A percentile compares a stretch with the other conserved stretches of the same genome.
Conservation (phyloP, 1,140 invertebrate genomes). For the Leptoteleia sp. region DNA sequence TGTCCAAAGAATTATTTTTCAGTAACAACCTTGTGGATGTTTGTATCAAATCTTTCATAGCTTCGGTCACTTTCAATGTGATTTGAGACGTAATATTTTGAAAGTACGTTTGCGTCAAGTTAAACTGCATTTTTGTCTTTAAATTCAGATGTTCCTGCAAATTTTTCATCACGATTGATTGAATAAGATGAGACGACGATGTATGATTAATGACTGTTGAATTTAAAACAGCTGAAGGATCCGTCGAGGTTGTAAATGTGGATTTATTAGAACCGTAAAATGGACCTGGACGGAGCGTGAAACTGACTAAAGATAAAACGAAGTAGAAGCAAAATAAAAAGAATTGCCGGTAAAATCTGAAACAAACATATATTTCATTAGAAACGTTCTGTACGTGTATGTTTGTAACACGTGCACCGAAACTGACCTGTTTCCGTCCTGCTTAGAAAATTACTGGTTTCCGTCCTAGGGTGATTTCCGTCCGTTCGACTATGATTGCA, state of each 20-base stretch:
- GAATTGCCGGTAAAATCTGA: conserved; percentile 95
- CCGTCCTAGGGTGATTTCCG: too few relatives aligned
- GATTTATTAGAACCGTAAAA: conserved; percentile 31
- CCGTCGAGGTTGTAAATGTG: conserved; percentile 2
- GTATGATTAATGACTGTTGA: conserved; percentile 26
- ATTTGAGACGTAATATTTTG: conserved; percentile 69
- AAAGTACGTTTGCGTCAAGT: conserved; percentile 58
- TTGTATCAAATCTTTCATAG: conserved; percentile 30
- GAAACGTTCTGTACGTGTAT: too few relatives aligned
- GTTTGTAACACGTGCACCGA: too few relatives aligned
- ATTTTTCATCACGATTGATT: conserved; percentile 66
- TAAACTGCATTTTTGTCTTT: conserved; percentile 57
- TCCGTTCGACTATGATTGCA: too few relatives aligned
- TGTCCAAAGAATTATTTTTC: too few relatives aligned
- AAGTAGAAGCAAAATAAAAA: conserved; percentile 95
- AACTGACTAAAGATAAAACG: conserved; percentile 91
- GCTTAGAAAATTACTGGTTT: too few relatives aligned
- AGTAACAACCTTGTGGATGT: background rate
- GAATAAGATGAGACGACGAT: conserved; percentile 23
- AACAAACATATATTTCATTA: too few relatives aligned
- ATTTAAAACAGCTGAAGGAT: conserved; percentile 31
- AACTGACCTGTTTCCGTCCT: too few relatives aligned
- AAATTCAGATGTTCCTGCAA: conserved; percentile 61
- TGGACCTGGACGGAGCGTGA: conserved; percentile 91
- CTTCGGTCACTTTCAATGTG: conserved; percentile 64